Conservation (phyloP, 2,888 invertebrate species). For the Sphaerophoria rueppellii region DNA sequence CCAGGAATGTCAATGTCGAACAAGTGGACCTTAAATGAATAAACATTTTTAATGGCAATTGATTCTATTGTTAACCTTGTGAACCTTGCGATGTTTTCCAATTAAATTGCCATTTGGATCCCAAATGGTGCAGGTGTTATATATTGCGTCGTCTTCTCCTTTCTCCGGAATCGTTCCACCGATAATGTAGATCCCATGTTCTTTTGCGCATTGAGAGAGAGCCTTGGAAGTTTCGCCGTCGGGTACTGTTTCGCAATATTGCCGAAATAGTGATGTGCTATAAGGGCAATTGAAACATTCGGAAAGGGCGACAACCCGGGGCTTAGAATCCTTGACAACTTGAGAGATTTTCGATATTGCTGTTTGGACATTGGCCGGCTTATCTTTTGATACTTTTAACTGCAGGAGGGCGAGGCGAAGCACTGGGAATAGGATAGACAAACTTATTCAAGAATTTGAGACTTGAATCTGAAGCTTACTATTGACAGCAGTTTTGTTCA, state of each 20-base stretch:
- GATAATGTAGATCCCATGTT: conserved; percentile 90
- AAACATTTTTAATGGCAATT: not conserved
- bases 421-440: conserved; percentile 74
- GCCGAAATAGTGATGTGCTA: conserved; percentile 91
- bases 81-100: conserved; percentile 92
- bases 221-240: conserved; percentile 88
- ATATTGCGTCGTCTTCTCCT: conserved; percentile 84
- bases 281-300: conserved; percentile 98
- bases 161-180: conserved; percentile 96
- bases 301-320: conserved; percentile 87
- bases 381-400: conserved; percentile 88
- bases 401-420: conserved; percentile 90
- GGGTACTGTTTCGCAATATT: conserved; percentile 94
- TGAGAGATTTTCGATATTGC: conserved; percentile 88
- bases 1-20: conserved; percentile 98
- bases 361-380: conserved; percentile 88
- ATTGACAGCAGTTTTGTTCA: conserved; percentile 34
- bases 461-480: conserved; percentile 15
- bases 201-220: conserved; percentile 89
- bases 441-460: too few relatives aligned
- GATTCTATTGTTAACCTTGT: not conserved
- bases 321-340: conserved; percentile 85
- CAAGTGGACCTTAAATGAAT: conserved; percentile 86
- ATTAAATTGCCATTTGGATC: conserved; percentile 89
- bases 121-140: conserved; percentile 95